Percentiles rank a stretch among this genome's conserved stretches.
phyloP scores from a whole-genome alignment of 53 echinoderm and acorn worm species.

The Pentamera pediparva region DNA sequence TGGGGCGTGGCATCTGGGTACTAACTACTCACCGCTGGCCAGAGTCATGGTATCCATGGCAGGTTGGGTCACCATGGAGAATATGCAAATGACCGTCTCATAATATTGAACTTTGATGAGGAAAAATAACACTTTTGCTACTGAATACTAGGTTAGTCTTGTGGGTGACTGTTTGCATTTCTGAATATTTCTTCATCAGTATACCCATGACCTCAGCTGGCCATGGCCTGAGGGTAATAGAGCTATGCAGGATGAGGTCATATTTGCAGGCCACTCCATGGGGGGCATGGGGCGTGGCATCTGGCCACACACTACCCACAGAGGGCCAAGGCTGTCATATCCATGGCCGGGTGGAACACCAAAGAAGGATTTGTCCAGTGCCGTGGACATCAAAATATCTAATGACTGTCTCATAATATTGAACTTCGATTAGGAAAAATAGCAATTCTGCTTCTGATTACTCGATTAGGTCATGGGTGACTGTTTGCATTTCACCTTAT shows the following conservation, averaged over 20 bases:
- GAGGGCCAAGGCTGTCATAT: constrained; percentile 78
- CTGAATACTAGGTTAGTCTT: no score
- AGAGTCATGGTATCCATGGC: constrained; percentile 86
- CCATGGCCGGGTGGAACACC: constrained; percentile 96
- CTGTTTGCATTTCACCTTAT: no score
- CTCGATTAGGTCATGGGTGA: no score
- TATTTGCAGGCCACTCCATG: constrained; percentile 99
- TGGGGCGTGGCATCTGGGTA: constrained; percentile 96
- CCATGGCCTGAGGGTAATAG: constrained; percentile 23
- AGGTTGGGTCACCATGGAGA: constrained; percentile 96
- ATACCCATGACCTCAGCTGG: background rate
- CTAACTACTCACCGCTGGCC: constrained; percentile 82
- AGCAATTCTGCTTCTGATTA: no score
- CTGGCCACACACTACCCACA: constrained; percentile 91
- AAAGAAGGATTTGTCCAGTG: constrained; percentile 97
- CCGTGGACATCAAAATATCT: no score
- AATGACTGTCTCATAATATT: no score
- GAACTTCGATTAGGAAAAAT: no score
- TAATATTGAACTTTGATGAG: no score
- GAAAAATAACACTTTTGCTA: no score
- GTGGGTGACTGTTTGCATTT: no score
- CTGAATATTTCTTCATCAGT: no score
- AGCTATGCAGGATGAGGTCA: constrained; percentile 52
- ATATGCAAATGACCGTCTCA: no score
- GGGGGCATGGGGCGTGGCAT: constrained; percentile 99